phyloP scores from a whole-genome alignment of 2,888 invertebrate genomes.

The Caenorhabditis virilis region DNA sequence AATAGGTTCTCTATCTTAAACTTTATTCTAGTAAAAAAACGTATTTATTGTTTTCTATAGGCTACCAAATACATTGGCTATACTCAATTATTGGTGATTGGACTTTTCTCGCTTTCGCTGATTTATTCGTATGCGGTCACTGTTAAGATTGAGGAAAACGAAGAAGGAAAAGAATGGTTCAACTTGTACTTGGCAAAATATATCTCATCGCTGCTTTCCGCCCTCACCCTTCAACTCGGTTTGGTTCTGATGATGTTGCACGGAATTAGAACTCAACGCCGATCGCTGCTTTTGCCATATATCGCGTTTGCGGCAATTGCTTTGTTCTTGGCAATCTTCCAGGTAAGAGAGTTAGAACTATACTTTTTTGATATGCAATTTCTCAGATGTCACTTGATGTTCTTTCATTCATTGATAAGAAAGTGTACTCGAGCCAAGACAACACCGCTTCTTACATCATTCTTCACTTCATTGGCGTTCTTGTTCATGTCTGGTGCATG shows the following conservation, averaged over 20 bases:
- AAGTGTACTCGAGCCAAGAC: conserved; percentile 18
- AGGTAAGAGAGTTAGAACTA: conserved; percentile 14
- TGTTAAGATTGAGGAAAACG: conserved; percentile 15
- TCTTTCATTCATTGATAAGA: conserved; percentile 42
- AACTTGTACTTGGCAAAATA: conserved; percentile 40
- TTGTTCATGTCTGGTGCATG: conserved; percentile 67
- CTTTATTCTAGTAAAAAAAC: neutral
- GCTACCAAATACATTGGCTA: conserved; percentile 65
- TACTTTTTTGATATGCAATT: neutral
- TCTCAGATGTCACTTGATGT: conserved; percentile 52
- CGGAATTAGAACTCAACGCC: conserved; percentile 58
- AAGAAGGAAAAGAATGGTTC: conserved; percentile 23
- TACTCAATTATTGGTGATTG: conserved; percentile 61
- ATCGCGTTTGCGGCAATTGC: conserved; percentile 62
- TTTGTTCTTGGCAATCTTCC: conserved; percentile 47
- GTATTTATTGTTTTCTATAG: conserved; percentile 23
- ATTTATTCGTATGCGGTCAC: conserved; percentile 44
- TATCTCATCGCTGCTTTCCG: conserved; percentile 46
- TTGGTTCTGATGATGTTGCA: conserved; percentile 64
- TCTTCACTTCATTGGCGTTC: conserved; percentile 57
- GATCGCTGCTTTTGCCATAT: conserved; percentile 63
- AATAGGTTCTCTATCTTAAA: neutral
- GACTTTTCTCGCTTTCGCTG: conserved; percentile 55
- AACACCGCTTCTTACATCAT: conserved; percentile 36
- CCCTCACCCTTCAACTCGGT: conserved; percentile 50